phyloP scores from a whole-genome alignment of 2,113 vertebrate genomes.

The Coryphaenoides rupestris region DNA sequence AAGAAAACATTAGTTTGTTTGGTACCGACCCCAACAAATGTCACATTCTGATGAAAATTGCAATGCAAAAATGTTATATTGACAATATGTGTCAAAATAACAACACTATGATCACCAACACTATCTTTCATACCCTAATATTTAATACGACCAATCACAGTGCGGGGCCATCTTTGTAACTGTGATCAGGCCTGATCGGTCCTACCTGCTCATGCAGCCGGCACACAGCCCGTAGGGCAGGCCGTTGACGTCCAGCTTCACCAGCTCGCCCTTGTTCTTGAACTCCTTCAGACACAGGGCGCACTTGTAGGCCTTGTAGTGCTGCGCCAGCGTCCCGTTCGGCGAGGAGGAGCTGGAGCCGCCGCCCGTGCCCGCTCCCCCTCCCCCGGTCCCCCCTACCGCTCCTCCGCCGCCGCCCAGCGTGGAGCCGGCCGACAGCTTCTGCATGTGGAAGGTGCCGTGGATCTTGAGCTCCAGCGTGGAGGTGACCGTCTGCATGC shows the following conservation, averaged over 20 bases:
- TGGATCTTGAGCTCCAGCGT: conserved; percentile 98
- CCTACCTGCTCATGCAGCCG: conserved; percentile 83
- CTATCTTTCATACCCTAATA: no score
- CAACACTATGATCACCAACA: no score
- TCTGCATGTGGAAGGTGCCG: conserved; percentile 99
- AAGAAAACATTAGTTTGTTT: no score
- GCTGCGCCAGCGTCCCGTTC: conserved; percentile 81
- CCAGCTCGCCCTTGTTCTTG: conserved; percentile 95
- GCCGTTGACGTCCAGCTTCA: conserved; percentile 95
- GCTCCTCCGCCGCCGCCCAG: conserved; percentile 73
- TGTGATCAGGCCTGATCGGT: not conserved
- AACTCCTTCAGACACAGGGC: conserved; percentile 98
- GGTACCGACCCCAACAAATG: no score
- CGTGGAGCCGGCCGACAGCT: conserved; percentile 79
- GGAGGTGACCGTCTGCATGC: conserved; percentile 99
- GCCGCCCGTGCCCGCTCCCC: conserved; percentile 66
- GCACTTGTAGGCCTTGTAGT: conserved; percentile 92
- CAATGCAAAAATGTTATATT: no score
- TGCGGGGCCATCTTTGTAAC: not conserved
- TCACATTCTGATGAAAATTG: no score
- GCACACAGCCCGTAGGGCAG: conserved; percentile 96
- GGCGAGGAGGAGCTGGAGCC: conserved; percentile 89
- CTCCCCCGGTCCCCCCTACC: not conserved
- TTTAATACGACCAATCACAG: not conserved
- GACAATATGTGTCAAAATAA: no score